Conservation (phyloP, 2,797 vertebrate genomes). For the Falco berigora region DNA sequence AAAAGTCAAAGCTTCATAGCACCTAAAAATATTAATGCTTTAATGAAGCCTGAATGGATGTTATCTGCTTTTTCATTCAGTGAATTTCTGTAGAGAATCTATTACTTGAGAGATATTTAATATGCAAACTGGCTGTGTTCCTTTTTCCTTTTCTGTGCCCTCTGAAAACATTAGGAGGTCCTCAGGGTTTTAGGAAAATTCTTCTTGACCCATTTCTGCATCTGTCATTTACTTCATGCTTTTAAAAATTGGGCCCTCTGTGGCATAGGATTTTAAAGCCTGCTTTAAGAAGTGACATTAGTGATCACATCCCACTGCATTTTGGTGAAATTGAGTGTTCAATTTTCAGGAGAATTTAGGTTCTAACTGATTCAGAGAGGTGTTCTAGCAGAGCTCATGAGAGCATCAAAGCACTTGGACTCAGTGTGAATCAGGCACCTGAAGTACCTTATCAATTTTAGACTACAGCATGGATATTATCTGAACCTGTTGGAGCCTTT, state of each 20-base stretch:
- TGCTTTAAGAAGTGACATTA: slow-evolving; percentile 3
- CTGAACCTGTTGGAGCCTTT: background rate
- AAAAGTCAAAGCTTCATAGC: background rate
- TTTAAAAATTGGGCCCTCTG: background rate
- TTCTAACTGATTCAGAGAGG: background rate
- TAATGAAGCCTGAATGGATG: background rate
- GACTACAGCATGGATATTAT: slow-evolving; percentile 3
- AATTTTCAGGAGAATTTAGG: background rate
- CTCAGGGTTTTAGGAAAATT: background rate
- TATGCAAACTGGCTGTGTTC: background rate
- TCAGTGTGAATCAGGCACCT: slow-evolving; percentile 9
- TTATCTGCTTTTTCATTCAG: background rate
- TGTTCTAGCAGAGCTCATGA: background rate
- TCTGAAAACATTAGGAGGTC: background rate
- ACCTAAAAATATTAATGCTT: background rate
- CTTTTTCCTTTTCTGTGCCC: background rate
- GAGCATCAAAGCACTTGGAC: background rate
- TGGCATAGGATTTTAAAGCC: background rate
- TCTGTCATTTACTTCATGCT: background rate
- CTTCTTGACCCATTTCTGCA: background rate
- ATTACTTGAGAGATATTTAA: background rate
- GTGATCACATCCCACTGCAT: background rate
- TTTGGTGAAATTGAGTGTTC: background rate
- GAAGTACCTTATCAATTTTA: background rate
- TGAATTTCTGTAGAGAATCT: background rate